These are phyloP conservation scores for Muntiacus muntjak DNA, from an alignment of 2,113 vertebrate genomes.

Conservation along the genomic window DNA sequence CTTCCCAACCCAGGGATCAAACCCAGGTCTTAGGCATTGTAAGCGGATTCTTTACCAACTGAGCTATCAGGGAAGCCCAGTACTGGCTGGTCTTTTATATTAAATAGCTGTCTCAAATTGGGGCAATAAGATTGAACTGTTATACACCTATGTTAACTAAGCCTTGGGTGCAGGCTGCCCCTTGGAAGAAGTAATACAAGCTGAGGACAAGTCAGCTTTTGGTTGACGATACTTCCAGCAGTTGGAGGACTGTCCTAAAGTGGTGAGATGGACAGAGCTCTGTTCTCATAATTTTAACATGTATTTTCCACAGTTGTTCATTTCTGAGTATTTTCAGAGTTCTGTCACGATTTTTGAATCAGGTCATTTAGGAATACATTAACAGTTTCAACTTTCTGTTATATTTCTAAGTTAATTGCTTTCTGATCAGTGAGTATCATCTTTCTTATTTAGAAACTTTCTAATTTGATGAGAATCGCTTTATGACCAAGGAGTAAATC, in stretches of 20 bases:
- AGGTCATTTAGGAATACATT: neutral
- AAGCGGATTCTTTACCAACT: neutral
- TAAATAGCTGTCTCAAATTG: neutral
- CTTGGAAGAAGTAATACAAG: neutral
- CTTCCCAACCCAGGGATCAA: neutral
- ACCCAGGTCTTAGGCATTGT: neutral
- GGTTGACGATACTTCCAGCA: neutral
- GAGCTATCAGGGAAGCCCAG: neutral
- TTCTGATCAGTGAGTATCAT: neutral
- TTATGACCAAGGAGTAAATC: neutral
- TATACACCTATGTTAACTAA: neutral
- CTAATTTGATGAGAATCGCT: neutral
- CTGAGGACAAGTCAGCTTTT: neutral
- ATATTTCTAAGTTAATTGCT: neutral
- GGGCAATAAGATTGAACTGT: neutral
- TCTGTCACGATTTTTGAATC: neutral
- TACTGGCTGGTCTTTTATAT: neutral
- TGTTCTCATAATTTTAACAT: neutral
- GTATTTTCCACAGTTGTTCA: neutral
- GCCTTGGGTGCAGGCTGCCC: neutral
- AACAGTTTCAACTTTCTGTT: neutral
- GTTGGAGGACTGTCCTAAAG: neutral
- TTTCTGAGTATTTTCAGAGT: slow-evolving; percentile 1
- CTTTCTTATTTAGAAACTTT: slow-evolving; percentile 18
- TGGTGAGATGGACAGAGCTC: neutral